Evolutionary conservation across 2,113 vertebrate genomes (phyloP).

Genomic region (Actinemys pallida): DNA sequence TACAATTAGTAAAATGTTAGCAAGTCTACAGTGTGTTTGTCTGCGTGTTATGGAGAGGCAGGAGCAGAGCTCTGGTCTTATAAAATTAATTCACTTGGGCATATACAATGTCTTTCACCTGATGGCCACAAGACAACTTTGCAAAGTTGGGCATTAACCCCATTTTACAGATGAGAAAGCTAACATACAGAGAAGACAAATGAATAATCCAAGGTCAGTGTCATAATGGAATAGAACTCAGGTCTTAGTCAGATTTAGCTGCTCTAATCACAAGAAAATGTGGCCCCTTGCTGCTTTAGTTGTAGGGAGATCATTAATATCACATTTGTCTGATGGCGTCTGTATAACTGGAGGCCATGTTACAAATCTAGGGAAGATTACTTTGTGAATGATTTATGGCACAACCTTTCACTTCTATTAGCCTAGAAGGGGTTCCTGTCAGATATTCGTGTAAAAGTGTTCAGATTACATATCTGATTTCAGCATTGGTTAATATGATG

Average conservation of each 20-base stretch:
- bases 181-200: background rate
- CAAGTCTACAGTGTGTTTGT: background rate
- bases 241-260: background rate
- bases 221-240: background rate
- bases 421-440: background rate
- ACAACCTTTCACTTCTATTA: background rate
- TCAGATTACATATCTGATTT: background rate
- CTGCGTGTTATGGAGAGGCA: background rate
- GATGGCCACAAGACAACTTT: fast-evolving
- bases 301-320: background rate
- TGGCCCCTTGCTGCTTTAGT: background rate
- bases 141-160: background rate
- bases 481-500: background rate
- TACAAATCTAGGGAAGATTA: background rate
- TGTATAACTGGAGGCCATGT: background rate
- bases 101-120: background rate
- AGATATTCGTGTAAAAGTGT: background rate
- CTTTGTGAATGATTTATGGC: fast-evolving
- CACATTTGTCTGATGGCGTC: background rate
- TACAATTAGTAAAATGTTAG: background rate
- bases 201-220: background rate
- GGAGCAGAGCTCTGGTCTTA: background rate
- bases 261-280: background rate
- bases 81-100: background rate
- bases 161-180: background rate